Evolutionary conservation across 35 echinoderm and acorn worm genomes (phyloP).

Genomic region (Hemicentrotus pulcherrimus): DNA sequence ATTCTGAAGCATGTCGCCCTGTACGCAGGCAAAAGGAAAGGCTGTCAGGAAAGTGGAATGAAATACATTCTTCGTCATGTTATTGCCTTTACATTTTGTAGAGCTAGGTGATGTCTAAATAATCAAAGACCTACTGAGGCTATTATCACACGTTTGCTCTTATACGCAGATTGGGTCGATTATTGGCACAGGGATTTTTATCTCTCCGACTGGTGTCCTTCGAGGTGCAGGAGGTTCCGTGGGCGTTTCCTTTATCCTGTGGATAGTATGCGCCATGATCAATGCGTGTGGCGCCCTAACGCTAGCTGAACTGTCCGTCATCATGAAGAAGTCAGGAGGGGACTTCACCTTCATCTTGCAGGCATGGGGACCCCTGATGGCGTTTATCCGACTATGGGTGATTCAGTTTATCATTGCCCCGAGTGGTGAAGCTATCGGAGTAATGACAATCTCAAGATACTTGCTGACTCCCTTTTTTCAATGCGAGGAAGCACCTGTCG

Average conservation of each 20-base stretch:
- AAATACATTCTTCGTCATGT: too few relatives aligned
- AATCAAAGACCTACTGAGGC: neutral
- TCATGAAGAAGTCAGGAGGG: conserved; percentile 37
- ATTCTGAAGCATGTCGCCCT: too few relatives aligned
- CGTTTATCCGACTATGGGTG: conserved; percentile 17
- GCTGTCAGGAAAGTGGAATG: too few relatives aligned
- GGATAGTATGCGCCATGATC: conserved; percentile 44
- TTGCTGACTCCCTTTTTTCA: conserved; percentile 48
- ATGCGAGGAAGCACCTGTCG: neutral
- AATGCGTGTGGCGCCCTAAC: conserved; percentile 31
- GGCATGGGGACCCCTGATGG: conserved; percentile 37
- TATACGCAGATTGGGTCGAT: conserved; percentile 32
- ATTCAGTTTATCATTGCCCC: neutral
- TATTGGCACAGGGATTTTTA: conserved; percentile 48
- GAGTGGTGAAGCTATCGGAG: neutral
- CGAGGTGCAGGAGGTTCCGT: conserved; percentile 41
- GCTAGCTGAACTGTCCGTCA: conserved; percentile 23
- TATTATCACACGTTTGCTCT: neutral
- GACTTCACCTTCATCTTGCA: conserved; percentile 19
- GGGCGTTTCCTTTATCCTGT: neutral
- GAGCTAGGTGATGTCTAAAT: too few relatives aligned
- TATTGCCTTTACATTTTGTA: too few relatives aligned
- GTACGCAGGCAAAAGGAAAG: too few relatives aligned
- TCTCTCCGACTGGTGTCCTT: conserved; percentile 50
- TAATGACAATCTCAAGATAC: neutral